Conservation (phyloP, 2,888 invertebrate species). For the Macaria notata region DNA sequence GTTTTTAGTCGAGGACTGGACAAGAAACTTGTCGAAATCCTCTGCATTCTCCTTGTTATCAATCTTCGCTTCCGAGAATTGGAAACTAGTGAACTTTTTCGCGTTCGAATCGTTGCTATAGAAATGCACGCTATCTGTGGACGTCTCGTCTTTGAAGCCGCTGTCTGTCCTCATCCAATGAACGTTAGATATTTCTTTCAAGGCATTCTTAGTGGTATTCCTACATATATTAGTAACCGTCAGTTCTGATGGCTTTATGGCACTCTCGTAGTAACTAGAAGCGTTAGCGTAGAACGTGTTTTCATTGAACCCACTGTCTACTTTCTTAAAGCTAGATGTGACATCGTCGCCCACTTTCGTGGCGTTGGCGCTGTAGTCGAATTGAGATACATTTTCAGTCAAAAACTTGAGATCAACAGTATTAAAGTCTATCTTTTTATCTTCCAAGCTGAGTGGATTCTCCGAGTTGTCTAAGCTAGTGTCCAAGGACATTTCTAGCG, state of each 20-base stretch:
- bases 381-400: conserved; percentile 67
- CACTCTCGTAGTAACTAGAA: conserved; percentile 76
- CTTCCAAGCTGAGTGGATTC: conserved; percentile 62
- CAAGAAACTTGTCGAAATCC: conserved; percentile 57
- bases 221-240: conserved; percentile 62
- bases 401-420: conserved; percentile 75
- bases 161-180: conserved; percentile 76
- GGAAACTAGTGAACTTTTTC: conserved; percentile 49
- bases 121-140: conserved; percentile 65
- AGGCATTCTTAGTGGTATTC: conserved; percentile 49
- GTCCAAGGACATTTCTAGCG: conserved; percentile 70
- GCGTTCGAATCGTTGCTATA: conserved; percentile 49
- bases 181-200: conserved; percentile 72
- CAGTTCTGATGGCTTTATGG: conserved; percentile 77
- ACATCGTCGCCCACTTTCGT: conserved; percentile 53
- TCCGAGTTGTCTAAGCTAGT: conserved; percentile 64
- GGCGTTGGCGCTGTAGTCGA: conserved; percentile 47
- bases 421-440: conserved; percentile 73
- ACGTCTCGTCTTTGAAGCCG: conserved; percentile 74
- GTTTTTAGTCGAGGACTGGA: conserved; percentile 52
- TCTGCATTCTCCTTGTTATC: conserved; percentile 67
- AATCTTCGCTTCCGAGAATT: conserved; percentile 55
- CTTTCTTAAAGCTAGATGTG: conserved; percentile 64
- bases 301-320: conserved; percentile 74
- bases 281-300: conserved; percentile 69